These are phyloP conservation scores for Trichopoda pennipes DNA, from an alignment of 2,888 invertebrate species.

Conservation along the genomic window DNA sequence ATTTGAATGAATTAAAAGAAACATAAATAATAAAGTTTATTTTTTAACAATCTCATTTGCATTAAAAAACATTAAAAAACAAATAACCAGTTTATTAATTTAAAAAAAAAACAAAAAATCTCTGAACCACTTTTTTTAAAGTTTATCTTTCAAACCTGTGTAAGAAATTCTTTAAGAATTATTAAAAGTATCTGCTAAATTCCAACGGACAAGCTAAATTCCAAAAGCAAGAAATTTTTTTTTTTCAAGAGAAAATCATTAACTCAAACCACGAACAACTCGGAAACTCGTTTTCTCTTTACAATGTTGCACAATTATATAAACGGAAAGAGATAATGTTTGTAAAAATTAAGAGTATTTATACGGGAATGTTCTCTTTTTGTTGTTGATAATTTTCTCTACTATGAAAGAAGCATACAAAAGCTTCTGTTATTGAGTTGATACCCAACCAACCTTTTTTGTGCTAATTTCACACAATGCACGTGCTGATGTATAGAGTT, in stretches of 20 bases:
- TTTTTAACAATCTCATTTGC: background rate
- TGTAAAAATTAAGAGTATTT: background rate
- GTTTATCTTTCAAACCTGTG: conserved; percentile 23
- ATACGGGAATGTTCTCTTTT: conserved; percentile 7
- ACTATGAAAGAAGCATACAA: conserved; percentile 17
- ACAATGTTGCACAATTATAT: background rate
- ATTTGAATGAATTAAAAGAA: conserved; percentile 5
- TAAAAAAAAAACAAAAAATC: conserved; percentile 4
- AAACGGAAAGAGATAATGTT: no score
- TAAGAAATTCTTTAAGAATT: no score
- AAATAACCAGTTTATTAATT: conserved; percentile 12
- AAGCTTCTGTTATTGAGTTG: conserved; percentile 24
- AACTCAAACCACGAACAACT: background rate
- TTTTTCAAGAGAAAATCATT: background rate
- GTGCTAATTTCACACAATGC: no score
- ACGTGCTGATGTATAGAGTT: no score
- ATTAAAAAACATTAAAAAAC: background rate
- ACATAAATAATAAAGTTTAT: background rate
- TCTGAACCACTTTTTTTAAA: conserved; percentile 1
- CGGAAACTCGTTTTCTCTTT: background rate
- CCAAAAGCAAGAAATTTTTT: background rate
- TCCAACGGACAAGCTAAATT: no score
- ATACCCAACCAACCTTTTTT: conserved; percentile 10
- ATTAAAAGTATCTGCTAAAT: background rate
- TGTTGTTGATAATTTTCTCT: background rate